Evolutionary conservation across 1,140 invertebrate genomes (phyloP), one percentile per base, ranked within the genome.

Genomic region (Drosophila elegans): DNA sequence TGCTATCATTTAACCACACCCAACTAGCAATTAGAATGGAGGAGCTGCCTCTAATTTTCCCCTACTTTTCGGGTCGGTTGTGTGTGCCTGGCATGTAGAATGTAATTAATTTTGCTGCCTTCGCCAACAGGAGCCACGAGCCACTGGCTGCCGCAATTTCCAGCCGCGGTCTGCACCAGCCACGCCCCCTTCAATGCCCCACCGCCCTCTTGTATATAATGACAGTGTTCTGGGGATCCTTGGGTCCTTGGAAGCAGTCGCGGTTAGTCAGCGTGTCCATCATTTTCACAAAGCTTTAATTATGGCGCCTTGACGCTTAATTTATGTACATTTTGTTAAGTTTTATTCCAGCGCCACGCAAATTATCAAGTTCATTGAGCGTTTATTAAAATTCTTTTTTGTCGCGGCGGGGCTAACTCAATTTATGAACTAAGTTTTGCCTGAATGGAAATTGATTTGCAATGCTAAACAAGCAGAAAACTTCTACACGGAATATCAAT

Each of bases 301-400:
- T 89, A 90, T 89, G 83, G 69, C 54, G 80, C 84, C 64, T 63
- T 75, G 73, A 57, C 76, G 84, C 77, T 74, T 84, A 89, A 89
- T 89, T 89, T 80, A 89, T 89, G 84, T 80, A 84, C 86, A 90
- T 89, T 84, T 78, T 84, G 80, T 90, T 80, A 80, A 74, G 84
- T 88, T 89, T 80, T 84, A 74, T 85, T 90, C 73, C 78, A 63
- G 61, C 74, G 80, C 79, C 74, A 67, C 1, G 16, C 80, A 88
- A 86, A 89, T 90, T 90, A 84, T 85, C 77, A 89, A 89, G 80
- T 90, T 80, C 85, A 80, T 89, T 84, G 85, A 77, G 80, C 53
- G 61, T 74, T 78, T 89, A 89, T 89, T 89, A 89, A 90, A 80
- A 75, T 76, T 68, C 71, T 78, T 54, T 10, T 2, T 7, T 21